Conservation (phyloP, 2,888 invertebrate species). For the Diplazon laetatorius region DNA sequence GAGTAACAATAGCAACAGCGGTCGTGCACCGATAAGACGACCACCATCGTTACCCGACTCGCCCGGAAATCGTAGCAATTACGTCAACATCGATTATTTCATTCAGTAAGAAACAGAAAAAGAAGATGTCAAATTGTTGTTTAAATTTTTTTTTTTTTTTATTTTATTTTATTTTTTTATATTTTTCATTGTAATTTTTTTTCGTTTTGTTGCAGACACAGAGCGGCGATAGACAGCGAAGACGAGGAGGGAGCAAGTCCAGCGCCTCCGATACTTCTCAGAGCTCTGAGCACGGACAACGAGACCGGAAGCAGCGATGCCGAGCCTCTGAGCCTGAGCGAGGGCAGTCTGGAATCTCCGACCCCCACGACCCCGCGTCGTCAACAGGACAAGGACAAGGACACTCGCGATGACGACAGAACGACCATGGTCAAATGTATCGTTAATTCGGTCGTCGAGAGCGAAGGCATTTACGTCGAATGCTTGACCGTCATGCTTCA, state of each 20-base stretch:
- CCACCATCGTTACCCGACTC: slow-evolving; percentile 87
- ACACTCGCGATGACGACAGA: slow-evolving; percentile 89
- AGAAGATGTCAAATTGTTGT: no score
- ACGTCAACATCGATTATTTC: slow-evolving; percentile 96
- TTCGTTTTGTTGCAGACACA: slow-evolving; percentile 73
- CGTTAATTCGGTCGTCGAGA: slow-evolving; percentile 94
- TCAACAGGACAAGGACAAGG: slow-evolving; percentile 83
- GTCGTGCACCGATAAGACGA: slow-evolving; percentile 76
- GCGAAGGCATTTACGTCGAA: slow-evolving; percentile 95
- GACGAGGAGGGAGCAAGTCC: slow-evolving; percentile 81
- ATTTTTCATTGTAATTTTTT: neutral
- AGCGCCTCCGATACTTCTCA: slow-evolving; percentile 79
- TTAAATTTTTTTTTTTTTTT: no score
- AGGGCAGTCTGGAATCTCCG: slow-evolving; percentile 81
- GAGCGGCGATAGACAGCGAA: slow-evolving; percentile 81
- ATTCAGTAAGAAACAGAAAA: slow-evolving; percentile 91
- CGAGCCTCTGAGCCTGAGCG: slow-evolving; percentile 80
- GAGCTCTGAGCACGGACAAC: slow-evolving; percentile 80
- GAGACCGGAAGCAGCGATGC: slow-evolving; percentile 82
- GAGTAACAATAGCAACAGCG: slow-evolving; percentile 66
- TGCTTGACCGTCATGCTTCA: slow-evolving; percentile 94
- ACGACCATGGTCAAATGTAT: slow-evolving; percentile 95
- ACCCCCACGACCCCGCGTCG: slow-evolving; percentile 80
- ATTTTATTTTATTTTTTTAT: no score
- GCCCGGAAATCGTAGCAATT: slow-evolving; percentile 91